Percentiles rank a stretch among this genome's conserved stretches.
Evolutionary conservation across 2,888 invertebrate genomes (phyloP).

Genomic region (Acrobasis consociella): DNA sequence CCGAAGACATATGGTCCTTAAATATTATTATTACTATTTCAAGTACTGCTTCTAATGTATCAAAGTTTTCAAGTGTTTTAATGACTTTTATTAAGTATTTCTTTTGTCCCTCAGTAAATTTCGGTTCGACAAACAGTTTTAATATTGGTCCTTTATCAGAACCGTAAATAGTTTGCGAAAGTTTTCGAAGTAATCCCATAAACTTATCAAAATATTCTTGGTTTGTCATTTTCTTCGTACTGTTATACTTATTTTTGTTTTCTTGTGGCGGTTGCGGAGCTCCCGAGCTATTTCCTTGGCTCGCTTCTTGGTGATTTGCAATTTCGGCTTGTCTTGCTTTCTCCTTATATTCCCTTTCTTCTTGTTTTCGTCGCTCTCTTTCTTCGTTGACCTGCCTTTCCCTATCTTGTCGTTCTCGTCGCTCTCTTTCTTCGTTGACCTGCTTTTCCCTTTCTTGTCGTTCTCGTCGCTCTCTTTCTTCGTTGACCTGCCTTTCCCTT

Average conservation of each 20-base stretch:
- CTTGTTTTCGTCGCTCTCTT: no score
- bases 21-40: slow-evolving; percentile 14
- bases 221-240: neutral
- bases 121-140: neutral
- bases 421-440: neutral
- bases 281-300: slow-evolving; percentile 3
- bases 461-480: neutral
- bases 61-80: neutral
- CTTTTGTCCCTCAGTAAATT: neutral
- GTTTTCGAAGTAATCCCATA: slow-evolving; percentile 10
- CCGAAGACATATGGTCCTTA: neutral
- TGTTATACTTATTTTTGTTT: neutral
- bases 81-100: neutral
- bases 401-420: neutral
- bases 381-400: neutral
- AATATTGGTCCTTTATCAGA: neutral
- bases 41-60: slow-evolving; percentile 5
- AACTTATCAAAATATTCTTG: neutral
- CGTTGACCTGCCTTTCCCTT: neutral
- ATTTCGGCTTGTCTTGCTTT: no score
- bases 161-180: neutral
- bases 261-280: neutral
- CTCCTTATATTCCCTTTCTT: neutral
- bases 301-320: neutral
- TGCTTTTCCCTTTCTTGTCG: no score